Evolutionary conservation across 2,888 invertebrate species (phyloP).

Genomic region (Meteorus cinctellus): DNA sequence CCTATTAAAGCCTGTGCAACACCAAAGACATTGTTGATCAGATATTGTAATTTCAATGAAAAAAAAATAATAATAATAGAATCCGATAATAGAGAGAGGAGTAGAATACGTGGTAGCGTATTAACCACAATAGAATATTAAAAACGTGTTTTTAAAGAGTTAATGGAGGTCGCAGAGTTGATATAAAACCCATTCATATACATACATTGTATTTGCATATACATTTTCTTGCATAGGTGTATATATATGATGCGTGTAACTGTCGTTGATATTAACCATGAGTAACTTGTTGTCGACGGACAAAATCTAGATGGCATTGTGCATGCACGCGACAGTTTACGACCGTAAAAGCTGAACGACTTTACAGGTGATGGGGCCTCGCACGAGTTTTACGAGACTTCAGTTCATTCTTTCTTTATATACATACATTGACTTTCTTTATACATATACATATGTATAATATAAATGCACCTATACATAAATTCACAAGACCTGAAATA

Average conservation of each 20-base stretch:
- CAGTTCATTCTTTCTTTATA: constrained; percentile 28
- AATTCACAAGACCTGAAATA: background rate
- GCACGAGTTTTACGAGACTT: constrained; percentile 40
- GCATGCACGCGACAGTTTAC: constrained; percentile 54
- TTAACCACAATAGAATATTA: background rate
- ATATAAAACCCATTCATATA: background rate
- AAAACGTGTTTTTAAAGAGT: background rate
- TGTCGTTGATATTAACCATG: constrained; percentile 29
- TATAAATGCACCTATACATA: background rate
- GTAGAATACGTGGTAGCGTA: background rate
- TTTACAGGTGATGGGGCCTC: constrained; percentile 50
- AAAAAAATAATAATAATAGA: background rate
- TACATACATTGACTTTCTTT: no score
- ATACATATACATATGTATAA: background rate
- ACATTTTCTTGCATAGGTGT: background rate
- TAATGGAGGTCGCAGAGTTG: background rate
- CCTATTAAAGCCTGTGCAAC: no score
- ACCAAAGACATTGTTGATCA: background rate
- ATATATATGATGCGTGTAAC: background rate
- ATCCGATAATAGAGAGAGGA: background rate
- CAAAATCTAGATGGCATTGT: constrained; percentile 27
- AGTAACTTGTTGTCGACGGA: constrained; percentile 42
- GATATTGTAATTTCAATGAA: background rate
- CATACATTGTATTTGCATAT: background rate
- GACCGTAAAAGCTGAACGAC: constrained; percentile 50